Evolutionary conservation across 2,797 vertebrate genomes (phyloP).

Genomic region (Sparus aurata): DNA sequence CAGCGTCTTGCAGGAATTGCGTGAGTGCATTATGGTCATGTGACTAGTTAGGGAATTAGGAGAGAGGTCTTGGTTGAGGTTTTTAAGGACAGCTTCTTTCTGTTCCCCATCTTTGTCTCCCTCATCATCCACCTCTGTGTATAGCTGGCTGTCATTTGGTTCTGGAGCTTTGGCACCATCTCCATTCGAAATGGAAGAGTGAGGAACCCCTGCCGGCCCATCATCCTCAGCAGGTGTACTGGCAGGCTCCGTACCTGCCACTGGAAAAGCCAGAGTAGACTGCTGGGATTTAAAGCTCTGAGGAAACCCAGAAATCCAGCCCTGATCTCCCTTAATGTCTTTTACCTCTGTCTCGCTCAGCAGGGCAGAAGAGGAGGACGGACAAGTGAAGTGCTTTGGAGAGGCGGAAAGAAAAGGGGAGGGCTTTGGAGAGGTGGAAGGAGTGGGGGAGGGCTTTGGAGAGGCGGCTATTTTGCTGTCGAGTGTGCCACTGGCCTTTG

Average conservation of each 20-base stretch:
- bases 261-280: constrained; percentile 79
- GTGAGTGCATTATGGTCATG: constrained; percentile 98
- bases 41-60: constrained; percentile 88
- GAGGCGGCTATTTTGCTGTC: constrained; percentile 86
- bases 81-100: constrained; percentile 79
- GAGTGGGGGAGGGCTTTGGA: constrained; percentile 89
- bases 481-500: constrained; percentile 87
- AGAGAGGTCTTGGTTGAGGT: constrained; percentile 90
- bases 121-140: constrained; percentile 77
- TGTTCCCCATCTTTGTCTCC: constrained; percentile 79
- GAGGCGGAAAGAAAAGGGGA: constrained; percentile 88
- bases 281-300: constrained; percentile 99
- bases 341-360: constrained; percentile 93
- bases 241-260: constrained; percentile 74
- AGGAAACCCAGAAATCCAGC: constrained; percentile 89
- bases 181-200: constrained; percentile 91
- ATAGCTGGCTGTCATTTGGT: constrained; percentile 90
- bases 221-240: constrained; percentile 90
- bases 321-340: constrained; percentile 92
- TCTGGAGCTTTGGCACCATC: constrained; percentile 96
- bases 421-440: constrained; percentile 89
- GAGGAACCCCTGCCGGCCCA: constrained; percentile 82
- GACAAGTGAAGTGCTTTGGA: constrained; percentile 90
- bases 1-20: constrained; percentile 99
- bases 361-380: constrained; percentile 92